These are phyloP conservation scores for Eulemur rufifrons DNA, from an alignment of 2,113 vertebrate genomes.

Conservation along the genomic window DNA sequence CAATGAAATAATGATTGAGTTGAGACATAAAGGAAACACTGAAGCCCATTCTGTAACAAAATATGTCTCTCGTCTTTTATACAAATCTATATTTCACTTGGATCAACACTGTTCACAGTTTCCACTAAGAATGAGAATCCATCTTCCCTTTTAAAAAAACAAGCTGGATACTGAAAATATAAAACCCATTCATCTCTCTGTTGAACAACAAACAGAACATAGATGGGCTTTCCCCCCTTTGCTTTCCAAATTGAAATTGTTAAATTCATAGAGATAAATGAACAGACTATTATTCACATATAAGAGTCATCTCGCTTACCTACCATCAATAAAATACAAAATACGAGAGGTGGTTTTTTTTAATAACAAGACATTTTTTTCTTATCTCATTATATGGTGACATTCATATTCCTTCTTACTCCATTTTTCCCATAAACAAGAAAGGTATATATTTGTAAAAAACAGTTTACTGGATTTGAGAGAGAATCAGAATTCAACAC, in stretches of 20 bases:
- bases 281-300: not conserved
- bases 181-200: constrained; percentile 20
- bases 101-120: constrained; percentile 6
- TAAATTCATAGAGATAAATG: constrained; percentile 32
- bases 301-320: not conserved
- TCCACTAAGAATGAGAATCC: constrained; percentile 21
- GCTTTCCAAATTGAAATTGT: not conserved
- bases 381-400: not conserved
- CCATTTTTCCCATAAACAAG: not conserved
- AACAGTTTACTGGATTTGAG: not conserved
- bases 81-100: constrained; percentile 43
- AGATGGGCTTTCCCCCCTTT: not conserved
- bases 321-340: not conserved
- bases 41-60: not conserved
- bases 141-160: constrained; percentile 2
- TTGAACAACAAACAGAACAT: constrained; percentile 15
- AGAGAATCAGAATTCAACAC: not conserved
- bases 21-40: not conserved
- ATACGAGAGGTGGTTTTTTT: not conserved
- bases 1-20: not conserved
- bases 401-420: not conserved
- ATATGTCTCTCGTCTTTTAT: not conserved
- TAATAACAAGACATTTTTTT: not conserved
- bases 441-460: not conserved
- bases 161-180: not conserved